Base-by-base conservation (phyloP, 2,888 invertebrate genomes). In the Eucera pruinosa region DNA sequence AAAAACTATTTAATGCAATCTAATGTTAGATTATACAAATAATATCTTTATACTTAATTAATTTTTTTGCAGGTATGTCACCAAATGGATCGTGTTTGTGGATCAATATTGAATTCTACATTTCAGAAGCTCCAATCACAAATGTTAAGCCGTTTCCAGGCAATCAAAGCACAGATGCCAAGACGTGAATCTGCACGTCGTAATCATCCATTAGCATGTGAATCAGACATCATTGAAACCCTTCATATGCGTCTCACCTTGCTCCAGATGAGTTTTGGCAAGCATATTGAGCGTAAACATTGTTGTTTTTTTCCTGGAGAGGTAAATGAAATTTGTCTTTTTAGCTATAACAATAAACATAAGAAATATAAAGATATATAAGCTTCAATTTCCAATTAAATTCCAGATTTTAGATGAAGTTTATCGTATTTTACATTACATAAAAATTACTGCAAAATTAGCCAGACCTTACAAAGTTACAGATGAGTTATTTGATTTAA, bases 221-320 rank as follows among this genome's bases (percentile, higher is more conserved):
- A 98, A 93, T 97, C 97, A 45, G 98, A 98, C 92, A 98, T 98
- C 55, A 96, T 98, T 89, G 98, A 98, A 93, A 98, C 98, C 0
- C 94, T 98, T 83, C 97, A 98, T 90, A 98, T 98, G 96, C 95
- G 98, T 82, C 94, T 98, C 61, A 97, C 97, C 65, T 93, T 98
- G 70, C 93, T 98, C 78, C 97, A 97, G 93, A 98, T 98, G 98
- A 96, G 97, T 23, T 97, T 98, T 93, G 97, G 97, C 62, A 98
- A 98, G 93, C 98, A 98, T 92, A 98, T 98, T 90, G 98, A 98
- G 92, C 94, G 97, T 87, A 97, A 97, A 90, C 96, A 98, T 90
- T 97, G 97, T 91, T 98, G 98, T 93, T 98, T 98, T 93, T 98
- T 98, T 90, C 97, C 98, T 55, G 98, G 98, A 92, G 97, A 97